Evolutionary conservation across 92 coral and sea anemone species (phyloP).

Genomic region (Ricordea florida): DNA sequence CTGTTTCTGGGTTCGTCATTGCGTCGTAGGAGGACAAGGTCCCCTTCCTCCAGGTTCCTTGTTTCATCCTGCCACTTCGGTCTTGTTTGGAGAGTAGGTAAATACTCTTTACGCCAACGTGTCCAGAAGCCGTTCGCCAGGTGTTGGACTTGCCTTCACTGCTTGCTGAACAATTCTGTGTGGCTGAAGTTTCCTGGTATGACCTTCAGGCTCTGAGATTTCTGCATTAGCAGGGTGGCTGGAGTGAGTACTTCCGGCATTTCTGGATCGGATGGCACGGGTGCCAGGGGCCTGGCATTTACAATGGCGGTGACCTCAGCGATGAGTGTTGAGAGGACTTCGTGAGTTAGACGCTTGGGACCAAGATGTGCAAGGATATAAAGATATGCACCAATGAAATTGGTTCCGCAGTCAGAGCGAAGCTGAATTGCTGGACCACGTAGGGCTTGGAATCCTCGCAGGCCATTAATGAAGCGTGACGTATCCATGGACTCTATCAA

Average conservation of each 20-base stretch:
- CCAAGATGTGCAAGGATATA: slow-evolving; percentile 2
- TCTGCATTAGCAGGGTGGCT: slow-evolving; percentile 30
- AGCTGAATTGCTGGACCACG: background rate
- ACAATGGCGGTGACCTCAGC: slow-evolving; percentile 33
- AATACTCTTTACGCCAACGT: slow-evolving; percentile 28
- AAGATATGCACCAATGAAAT: background rate
- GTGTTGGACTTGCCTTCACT: slow-evolving; percentile 38
- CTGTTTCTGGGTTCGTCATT: slow-evolving; percentile 36
- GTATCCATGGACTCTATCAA: slow-evolving; percentile 40
- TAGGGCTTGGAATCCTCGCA: background rate
- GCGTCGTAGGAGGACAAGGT: slow-evolving; percentile 14
- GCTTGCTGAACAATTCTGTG: slow-evolving; percentile 10
- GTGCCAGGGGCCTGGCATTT: slow-evolving; percentile 26
- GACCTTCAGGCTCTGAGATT: background rate
- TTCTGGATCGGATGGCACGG: slow-evolving; percentile 14
- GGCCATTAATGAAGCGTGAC: background rate
- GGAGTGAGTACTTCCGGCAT: slow-evolving; percentile 43
- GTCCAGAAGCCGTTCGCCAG: slow-evolving; percentile 30
- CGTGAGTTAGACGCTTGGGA: slow-evolving; percentile 14
- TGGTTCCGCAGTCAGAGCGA: background rate
- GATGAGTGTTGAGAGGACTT: slow-evolving; percentile 26
- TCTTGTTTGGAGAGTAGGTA: slow-evolving; percentile 26
- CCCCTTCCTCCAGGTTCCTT: slow-evolving; percentile 11
- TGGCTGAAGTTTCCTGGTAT: slow-evolving; percentile 14
- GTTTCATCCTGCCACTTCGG: slow-evolving; percentile 26